Evolutionary conservation across 1,140 invertebrate genomes (phyloP).

Genomic region (Penaeus vannamei): DNA sequence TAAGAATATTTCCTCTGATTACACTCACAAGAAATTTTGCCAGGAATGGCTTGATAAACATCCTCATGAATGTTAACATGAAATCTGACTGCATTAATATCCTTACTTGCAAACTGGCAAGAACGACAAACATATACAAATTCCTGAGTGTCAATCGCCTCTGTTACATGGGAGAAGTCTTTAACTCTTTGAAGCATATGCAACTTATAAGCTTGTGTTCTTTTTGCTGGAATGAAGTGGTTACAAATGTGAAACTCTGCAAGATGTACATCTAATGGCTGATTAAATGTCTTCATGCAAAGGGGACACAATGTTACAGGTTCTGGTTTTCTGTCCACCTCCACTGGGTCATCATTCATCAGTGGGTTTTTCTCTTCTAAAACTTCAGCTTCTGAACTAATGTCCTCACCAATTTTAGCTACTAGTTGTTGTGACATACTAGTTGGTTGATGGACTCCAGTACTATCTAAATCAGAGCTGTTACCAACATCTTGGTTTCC

Average conservation of each 20-base stretch:
- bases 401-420: too few species aligned
- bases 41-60: slow-evolving; percentile 47
- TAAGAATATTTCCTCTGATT: slow-evolving; percentile 43
- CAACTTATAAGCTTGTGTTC: slow-evolving; percentile 4
- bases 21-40: slow-evolving; percentile 24
- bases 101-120: slow-evolving; percentile 40
- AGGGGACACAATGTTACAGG: background rate
- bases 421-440: too few species aligned
- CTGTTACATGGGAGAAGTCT: background rate
- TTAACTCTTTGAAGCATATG: slow-evolving; percentile 54
- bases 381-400: too few species aligned
- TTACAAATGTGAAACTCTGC: slow-evolving; percentile 41
- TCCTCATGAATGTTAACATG: slow-evolving; percentile 60
- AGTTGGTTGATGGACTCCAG: too few species aligned
- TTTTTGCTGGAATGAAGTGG: slow-evolving; percentile 51
- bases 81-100: slow-evolving; percentile 61
- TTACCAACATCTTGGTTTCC: too few species aligned
- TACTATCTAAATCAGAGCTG: too few species aligned
- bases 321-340: background rate
- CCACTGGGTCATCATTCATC: background rate
- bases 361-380: background rate
- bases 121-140: slow-evolving; percentile 39
- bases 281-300: slow-evolving; percentile 20
- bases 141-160: background rate
- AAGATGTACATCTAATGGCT: slow-evolving; percentile 44